Conservation (phyloP, 2,113 vertebrate species). For the Pogonocichla stellata region DNA sequence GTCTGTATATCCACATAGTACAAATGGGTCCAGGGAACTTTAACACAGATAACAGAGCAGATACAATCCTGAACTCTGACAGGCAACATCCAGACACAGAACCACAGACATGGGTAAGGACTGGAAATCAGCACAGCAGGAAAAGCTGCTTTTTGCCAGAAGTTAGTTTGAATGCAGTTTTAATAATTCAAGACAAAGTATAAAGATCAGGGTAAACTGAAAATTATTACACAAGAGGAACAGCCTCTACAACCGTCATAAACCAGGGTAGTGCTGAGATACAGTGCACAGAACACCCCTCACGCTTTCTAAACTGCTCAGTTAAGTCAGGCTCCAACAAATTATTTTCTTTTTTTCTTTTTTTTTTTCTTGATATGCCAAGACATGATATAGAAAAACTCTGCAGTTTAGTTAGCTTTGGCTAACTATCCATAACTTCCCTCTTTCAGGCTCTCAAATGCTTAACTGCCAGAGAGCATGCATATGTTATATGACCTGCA, state of each 20-base stretch:
- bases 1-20: background rate
- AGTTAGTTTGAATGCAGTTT: background rate
- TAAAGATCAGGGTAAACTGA: background rate
- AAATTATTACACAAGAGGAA: background rate
- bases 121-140: background rate
- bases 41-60: background rate
- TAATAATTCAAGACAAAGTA: background rate
- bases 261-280: fast-evolving
- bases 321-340: background rate
- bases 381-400: background rate
- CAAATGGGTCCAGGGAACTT: background rate
- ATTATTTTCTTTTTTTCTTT: background rate
- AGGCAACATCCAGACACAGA: background rate
- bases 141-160: background rate
- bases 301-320: fast-evolving
- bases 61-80: background rate
- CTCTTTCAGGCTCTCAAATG: background rate
- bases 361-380: background rate
- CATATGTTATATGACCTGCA: background rate
- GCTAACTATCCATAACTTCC: background rate
- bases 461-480: background rate
- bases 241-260: background rate
- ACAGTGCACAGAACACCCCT: fast-evolving
- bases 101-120: background rate
- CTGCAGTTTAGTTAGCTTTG: background rate